Evolutionary conservation across 1,140 invertebrate genomes (phyloP).

Genomic region (Drosophila gunungcola): DNA sequence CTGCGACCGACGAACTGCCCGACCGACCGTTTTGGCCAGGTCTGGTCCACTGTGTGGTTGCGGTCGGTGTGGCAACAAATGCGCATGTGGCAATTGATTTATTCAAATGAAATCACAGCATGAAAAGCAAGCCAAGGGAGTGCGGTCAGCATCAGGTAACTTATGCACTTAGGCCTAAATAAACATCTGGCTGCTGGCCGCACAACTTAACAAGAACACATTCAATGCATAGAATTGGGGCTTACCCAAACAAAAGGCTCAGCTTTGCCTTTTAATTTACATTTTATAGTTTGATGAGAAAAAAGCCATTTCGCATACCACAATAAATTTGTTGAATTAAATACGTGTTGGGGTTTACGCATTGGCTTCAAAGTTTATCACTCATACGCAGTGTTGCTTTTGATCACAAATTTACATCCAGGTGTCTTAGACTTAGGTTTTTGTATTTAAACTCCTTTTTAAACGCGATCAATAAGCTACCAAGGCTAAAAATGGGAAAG

Average conservation of each 20-base stretch:
- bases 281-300: not conserved
- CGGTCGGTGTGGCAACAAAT: conserved; percentile 52
- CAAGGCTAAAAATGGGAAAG: too few relatives aligned
- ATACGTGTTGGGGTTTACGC: too few relatives aligned
- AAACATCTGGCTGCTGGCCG: conserved; percentile 17
- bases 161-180: conserved; percentile 43
- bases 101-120: conserved; percentile 57
- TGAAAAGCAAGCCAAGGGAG: conserved; percentile 19
- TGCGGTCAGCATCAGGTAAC: conserved; percentile 43
- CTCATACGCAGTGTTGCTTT: too few relatives aligned
- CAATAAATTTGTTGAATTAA: too few relatives aligned
- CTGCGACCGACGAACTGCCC: conserved; percentile 31
- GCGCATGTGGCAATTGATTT: conserved; percentile 56
- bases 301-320: not conserved
- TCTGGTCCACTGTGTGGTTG: conserved; percentile 39
- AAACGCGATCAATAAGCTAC: too few relatives aligned
- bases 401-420: too few relatives aligned
- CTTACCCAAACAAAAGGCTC: not conserved
- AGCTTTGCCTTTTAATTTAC: not conserved
- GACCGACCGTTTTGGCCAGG: conserved; percentile 32
- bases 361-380: too few relatives aligned
- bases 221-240: not conserved
- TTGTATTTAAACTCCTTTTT: too few relatives aligned
- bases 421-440: too few relatives aligned
- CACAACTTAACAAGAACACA: conserved; percentile 16